phyloP scores from a whole-genome alignment of 2,113 vertebrate species.

The Sprattus sprattus region DNA sequence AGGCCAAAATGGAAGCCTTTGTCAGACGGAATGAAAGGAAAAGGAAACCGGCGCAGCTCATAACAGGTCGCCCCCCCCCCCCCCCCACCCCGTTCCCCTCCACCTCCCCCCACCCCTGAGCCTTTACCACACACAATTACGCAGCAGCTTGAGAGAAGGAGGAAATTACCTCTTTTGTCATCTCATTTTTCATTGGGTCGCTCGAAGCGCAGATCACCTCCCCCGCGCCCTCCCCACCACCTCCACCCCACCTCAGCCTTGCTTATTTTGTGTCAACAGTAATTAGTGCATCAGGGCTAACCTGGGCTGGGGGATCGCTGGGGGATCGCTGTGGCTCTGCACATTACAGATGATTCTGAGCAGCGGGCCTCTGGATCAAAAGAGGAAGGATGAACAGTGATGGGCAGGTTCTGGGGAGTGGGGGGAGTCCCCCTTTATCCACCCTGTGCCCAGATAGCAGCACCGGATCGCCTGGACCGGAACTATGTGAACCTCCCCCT shows the following conservation, averaged over 20 bases:
- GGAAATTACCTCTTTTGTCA: slow-evolving; percentile 65
- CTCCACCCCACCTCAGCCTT: not conserved
- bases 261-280: slow-evolving; percentile 48
- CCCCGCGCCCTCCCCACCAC: not conserved
- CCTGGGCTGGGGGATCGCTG: slow-evolving; percentile 29
- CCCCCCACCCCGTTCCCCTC: not conserved
- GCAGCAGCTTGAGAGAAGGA: slow-evolving; percentile 61
- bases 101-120: slow-evolving; percentile 27
- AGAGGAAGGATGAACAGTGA: not conserved
- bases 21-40: slow-evolving; percentile 51
- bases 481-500: too few relatives aligned
- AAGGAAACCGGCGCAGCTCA: slow-evolving; percentile 15
- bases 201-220: slow-evolving; percentile 18
- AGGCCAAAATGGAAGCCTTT: slow-evolving; percentile 61
- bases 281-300: slow-evolving; percentile 53
- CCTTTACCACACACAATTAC: slow-evolving; percentile 60
- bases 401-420: not conserved
- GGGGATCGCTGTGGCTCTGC: not conserved
- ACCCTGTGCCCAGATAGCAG: not conserved
- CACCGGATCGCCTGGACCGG: not conserved
- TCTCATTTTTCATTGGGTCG: slow-evolving; percentile 63
- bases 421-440: not conserved
- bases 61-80: slow-evolving; percentile 7
- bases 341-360: not conserved
- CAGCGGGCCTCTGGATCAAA: not conserved